Conservation (phyloP, 2,797 vertebrate species). For the Eulemur rubriventer region DNA sequence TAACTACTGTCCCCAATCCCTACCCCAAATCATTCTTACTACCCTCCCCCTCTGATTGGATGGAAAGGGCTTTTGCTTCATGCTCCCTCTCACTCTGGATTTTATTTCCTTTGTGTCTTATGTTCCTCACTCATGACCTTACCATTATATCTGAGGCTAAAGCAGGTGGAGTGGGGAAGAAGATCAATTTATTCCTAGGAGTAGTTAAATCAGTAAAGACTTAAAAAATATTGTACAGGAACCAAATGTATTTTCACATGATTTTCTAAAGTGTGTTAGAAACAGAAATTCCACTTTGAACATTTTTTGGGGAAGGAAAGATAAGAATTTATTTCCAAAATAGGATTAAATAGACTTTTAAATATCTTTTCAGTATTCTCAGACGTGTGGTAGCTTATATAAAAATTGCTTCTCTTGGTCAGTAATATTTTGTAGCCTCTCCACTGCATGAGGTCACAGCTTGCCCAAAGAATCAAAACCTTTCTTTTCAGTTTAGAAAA, state of each 20-base stretch:
- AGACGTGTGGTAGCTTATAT: neutral
- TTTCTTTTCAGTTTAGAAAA: conserved; percentile 58
- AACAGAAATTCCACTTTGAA: conserved; percentile 43
- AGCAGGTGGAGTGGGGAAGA: neutral
- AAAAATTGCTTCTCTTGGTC: conserved; percentile 56
- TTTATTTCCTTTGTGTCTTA: neutral
- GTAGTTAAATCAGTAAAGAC: neutral
- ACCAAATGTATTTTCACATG: conserved; percentile 19
- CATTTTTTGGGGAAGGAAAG: neutral
- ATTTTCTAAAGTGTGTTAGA: conserved; percentile 40
- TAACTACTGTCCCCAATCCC: neutral
- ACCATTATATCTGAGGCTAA: neutral
- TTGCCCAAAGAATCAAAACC: conserved; percentile 47
- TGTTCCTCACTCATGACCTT: neutral
- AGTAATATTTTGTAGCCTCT: conserved; percentile 52
- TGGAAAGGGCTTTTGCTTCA: neutral
- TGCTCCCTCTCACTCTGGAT: neutral
- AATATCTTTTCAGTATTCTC: conserved; percentile 33
- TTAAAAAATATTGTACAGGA: neutral
- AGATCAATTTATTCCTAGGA: neutral
- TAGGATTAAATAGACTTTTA: conserved; percentile 55
- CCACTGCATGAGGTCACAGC: conserved; percentile 44
- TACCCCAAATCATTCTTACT: neutral
- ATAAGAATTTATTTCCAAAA: conserved; percentile 48
- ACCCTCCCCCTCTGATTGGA: neutral